phyloP scores from a whole-genome alignment of 2,888 invertebrate species.

The Thereva unica region DNA sequence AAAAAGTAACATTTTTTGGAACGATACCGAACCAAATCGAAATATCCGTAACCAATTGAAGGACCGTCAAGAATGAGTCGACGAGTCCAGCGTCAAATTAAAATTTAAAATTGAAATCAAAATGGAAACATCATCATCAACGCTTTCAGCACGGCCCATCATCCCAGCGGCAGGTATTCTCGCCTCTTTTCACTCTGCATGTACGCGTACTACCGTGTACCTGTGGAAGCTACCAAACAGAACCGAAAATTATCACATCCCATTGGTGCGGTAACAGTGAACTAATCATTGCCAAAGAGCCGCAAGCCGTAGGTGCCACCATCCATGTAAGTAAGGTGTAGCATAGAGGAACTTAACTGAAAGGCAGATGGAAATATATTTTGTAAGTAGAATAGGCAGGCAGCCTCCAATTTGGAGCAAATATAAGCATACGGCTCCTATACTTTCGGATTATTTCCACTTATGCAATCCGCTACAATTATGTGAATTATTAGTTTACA shows the following conservation, averaged over 20 bases:
- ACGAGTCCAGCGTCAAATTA: conserved; percentile 32
- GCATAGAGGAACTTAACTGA: too few relatives aligned
- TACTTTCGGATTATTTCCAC: conserved; percentile 2
- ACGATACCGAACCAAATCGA: conserved; percentile 29
- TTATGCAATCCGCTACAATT: conserved; percentile 14
- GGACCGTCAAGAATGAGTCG: conserved; percentile 30
- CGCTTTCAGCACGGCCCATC: conserved; percentile 25
- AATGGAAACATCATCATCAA: conserved; percentile 41
- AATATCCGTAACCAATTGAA: conserved; percentile 41
- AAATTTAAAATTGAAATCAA: conserved; percentile 40
- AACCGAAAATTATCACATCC: neutral
- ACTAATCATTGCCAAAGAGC: neutral
- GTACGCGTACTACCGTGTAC: too few relatives aligned
- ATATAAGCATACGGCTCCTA: conserved; percentile 2
- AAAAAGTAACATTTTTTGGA: conserved; percentile 8
- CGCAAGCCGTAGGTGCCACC: too few relatives aligned
- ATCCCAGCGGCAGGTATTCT: conserved; percentile 35
- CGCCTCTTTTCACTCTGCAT: too few relatives aligned
- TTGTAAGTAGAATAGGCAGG: neutral
- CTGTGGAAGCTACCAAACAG: neutral
- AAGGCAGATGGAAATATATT: neutral
- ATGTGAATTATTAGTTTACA: conserved; percentile 20
- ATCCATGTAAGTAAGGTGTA: too few relatives aligned
- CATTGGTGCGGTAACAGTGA: neutral
- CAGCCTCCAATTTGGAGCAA: conserved; percentile 8